Percentiles rank a stretch among this genome's conserved stretches.
Evolutionary conservation across 2,113 vertebrate species (phyloP).

Genomic region (Antechinus stuartii): DNA sequence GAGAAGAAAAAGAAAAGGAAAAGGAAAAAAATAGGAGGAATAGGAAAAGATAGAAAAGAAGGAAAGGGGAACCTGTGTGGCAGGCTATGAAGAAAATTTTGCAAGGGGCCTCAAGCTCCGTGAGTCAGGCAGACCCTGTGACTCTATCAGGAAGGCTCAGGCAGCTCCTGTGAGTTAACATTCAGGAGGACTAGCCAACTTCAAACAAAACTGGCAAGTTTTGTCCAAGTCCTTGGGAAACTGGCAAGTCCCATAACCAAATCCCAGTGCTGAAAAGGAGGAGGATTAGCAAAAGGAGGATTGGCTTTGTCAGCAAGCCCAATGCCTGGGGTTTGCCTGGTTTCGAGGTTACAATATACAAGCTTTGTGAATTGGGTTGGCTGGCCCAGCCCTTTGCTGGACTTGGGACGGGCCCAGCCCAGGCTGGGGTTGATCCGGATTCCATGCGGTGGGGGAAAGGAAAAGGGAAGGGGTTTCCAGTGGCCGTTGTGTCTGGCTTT

Average conservation of each 20-base stretch:
- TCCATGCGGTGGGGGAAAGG: background rate
- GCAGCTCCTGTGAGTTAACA: conserved; percentile 49
- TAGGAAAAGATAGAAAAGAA: background rate
- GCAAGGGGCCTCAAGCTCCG: background rate
- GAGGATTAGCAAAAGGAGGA: background rate
- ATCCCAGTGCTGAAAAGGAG: background rate
- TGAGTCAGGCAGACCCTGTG: background rate
- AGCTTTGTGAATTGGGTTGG: conserved; percentile 37
- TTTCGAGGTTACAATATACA: background rate
- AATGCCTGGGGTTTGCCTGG: conserved; percentile 36
- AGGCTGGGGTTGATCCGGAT: background rate
- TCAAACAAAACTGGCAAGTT: conserved; percentile 33
- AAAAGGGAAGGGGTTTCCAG: background rate
- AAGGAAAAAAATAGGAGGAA: background rate
- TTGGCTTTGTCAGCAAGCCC: conserved; percentile 25
- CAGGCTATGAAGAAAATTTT: background rate
- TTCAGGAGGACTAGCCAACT: conserved; percentile 41
- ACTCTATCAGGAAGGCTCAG: background rate
- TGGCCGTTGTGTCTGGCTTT: conserved; percentile 21
- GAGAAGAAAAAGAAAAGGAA: no score
- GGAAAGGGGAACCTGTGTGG: background rate
- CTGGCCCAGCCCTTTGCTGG: conserved; percentile 41
- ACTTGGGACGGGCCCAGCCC: background rate
- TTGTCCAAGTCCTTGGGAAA: conserved; percentile 39
- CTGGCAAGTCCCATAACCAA: conserved; percentile 47